Percentiles rank a stretch among this genome's conserved stretches.
Evolutionary conservation across 1,140 invertebrate species (phyloP).

Genomic region (Dryas iulia): DNA sequence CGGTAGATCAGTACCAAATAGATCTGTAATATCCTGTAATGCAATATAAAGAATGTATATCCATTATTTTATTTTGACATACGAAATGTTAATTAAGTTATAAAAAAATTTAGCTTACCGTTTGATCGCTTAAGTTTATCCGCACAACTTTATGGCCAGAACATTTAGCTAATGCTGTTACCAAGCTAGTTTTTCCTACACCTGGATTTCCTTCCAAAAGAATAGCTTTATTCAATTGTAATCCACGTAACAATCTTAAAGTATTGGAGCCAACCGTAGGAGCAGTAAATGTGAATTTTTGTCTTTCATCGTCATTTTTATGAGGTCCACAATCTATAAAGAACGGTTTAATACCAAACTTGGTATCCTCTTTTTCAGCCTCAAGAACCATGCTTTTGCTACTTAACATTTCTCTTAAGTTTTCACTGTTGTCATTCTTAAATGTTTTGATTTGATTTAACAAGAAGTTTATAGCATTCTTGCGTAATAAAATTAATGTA

Average conservation of each 20-base stretch:
- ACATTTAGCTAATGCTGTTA: conserved; percentile 93
- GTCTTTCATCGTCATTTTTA: conserved; percentile 36
- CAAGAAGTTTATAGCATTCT: conserved; percentile 78
- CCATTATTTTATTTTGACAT: not conserved
- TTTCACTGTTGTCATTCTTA: conserved; percentile 52
- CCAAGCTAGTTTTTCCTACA: conserved; percentile 98
- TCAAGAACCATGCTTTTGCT: conserved; percentile 54
- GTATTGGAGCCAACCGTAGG: conserved; percentile 92
- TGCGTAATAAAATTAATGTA: conserved; percentile 77
- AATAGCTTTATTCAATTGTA: conserved; percentile 95
- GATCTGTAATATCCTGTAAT: conserved; percentile 94
- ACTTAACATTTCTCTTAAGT: conserved; percentile 53
- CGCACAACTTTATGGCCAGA: conserved; percentile 92
- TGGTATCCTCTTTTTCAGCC: conserved; percentile 47
- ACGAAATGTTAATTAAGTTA: not conserved
- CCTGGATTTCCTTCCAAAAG: conserved; percentile 98
- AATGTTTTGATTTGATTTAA: conserved; percentile 73
- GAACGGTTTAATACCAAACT: conserved; percentile 88
- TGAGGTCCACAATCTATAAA: conserved; percentile 81
- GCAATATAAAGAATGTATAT: not conserved
- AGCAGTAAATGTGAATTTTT: conserved; percentile 88
- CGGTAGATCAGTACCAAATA: conserved; percentile 99
- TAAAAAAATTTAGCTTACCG: conserved; percentile 78
- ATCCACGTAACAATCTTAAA: conserved; percentile 90
- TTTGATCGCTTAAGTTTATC: conserved; percentile 99